These are phyloP conservation scores for Drosophila stalkeri DNA, from an alignment of 2,888 invertebrate species.

Conservation along the genomic window DNA sequence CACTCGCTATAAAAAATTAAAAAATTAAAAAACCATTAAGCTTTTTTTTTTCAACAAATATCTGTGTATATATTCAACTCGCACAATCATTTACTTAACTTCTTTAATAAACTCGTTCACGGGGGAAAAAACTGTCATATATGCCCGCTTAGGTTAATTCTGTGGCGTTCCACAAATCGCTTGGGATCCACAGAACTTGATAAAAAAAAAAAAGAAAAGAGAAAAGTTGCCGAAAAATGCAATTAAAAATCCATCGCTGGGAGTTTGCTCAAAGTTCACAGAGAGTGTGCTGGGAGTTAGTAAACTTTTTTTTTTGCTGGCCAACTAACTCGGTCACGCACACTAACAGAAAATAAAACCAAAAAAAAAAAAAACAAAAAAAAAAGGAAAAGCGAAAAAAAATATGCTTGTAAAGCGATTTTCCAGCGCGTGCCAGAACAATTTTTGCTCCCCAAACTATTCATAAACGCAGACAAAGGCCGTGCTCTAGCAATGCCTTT, in stretches of 20 bases:
- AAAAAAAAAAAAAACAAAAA: neutral
- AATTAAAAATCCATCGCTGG: slow-evolving; percentile 46
- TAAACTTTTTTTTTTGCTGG: slow-evolving; percentile 12
- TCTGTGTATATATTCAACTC: slow-evolving; percentile 3
- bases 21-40: slow-evolving; percentile 52
- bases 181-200: slow-evolving; percentile 11
- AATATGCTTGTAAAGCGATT: slow-evolving; percentile 55
- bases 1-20: slow-evolving; percentile 17
- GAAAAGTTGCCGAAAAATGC: slow-evolving; percentile 39
- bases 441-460: slow-evolving; percentile 58
- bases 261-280: slow-evolving; percentile 30
- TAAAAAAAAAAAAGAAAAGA: neutral
- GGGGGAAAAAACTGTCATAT: slow-evolving; percentile 1
- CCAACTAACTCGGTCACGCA: slow-evolving; percentile 52
- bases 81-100: slow-evolving; percentile 19
- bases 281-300: slow-evolving; percentile 27
- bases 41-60: slow-evolving; percentile 16
- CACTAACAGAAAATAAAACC: neutral
- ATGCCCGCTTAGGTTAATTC: slow-evolving; percentile 47
- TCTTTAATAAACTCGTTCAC: slow-evolving; percentile 63
- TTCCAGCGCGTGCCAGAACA: slow-evolving; percentile 61
- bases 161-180: slow-evolving; percentile 36
- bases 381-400: neutral
- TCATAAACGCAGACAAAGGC: slow-evolving; percentile 35
- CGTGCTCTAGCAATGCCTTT: slow-evolving; percentile 33